Evolutionary conservation across 2,113 vertebrate species (phyloP).

Genomic region (Prinia subflava): DNA sequence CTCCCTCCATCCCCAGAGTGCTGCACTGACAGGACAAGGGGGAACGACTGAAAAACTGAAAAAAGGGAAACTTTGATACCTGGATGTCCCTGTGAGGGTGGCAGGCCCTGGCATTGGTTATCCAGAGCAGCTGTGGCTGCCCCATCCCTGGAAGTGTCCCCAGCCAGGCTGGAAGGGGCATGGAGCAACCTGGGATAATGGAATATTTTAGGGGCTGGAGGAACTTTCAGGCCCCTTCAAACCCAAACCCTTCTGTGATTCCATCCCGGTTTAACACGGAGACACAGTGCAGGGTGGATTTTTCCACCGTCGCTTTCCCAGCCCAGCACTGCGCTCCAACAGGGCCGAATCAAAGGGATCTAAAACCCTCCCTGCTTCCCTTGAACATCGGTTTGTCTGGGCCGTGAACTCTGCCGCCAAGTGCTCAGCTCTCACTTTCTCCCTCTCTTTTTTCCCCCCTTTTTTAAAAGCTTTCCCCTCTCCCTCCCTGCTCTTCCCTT

Average conservation of each 20-base stretch:
- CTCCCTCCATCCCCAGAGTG: neutral
- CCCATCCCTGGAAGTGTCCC: neutral
- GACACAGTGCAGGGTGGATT: neutral
- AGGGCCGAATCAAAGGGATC: conserved; percentile 8
- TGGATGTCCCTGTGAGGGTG: neutral
- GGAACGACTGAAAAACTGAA: neutral
- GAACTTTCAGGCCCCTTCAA: neutral
- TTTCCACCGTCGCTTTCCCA: neutral
- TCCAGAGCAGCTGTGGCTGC: neutral
- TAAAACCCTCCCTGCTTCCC: conserved; percentile 10
- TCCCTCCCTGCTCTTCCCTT: neutral
- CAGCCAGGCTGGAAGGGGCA: neutral
- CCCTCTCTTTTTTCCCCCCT: neutral
- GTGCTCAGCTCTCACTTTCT: neutral
- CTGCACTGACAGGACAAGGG: neutral
- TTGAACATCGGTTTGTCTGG: conserved; percentile 47
- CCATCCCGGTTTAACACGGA: neutral
- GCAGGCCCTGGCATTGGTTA: neutral
- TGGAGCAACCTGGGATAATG: neutral
- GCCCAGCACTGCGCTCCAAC: neutral
- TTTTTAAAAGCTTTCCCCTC: neutral
- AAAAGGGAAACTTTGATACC: accelerated
- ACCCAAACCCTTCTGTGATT: neutral
- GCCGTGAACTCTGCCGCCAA: conserved; percentile 16
- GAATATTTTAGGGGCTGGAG: neutral